phyloP scores from a whole-genome alignment of 2,888 invertebrate species.

The Morpho helenor region DNA sequence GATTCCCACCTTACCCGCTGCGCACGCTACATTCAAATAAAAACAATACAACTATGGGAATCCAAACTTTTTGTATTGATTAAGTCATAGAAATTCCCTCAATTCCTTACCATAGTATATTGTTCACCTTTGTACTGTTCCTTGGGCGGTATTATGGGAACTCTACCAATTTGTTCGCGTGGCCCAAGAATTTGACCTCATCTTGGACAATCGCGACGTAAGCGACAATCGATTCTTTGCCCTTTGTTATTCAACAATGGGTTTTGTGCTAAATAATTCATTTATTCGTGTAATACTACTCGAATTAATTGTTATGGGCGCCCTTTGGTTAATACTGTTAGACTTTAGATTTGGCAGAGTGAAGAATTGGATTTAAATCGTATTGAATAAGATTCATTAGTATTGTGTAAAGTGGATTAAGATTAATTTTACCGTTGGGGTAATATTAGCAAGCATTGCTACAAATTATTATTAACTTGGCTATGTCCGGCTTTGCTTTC shows the following conservation, averaged over 20 bases:
- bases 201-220: slow-evolving; percentile 37
- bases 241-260: slow-evolving; percentile 51
- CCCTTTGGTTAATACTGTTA: slow-evolving; percentile 29
- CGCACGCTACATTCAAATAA: slow-evolving; percentile 50
- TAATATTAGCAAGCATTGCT: neutral
- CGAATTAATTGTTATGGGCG: slow-evolving; percentile 62
- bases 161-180: slow-evolving; percentile 72
- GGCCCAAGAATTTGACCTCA: slow-evolving; percentile 55
- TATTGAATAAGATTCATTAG: slow-evolving; percentile 10
- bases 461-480: too few species aligned
- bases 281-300: slow-evolving; percentile 51
- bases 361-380: slow-evolving; percentile 17
- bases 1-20: slow-evolving; percentile 65
- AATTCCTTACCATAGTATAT: slow-evolving; percentile 50
- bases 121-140: slow-evolving; percentile 56
- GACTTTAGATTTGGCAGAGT: slow-evolving; percentile 12
- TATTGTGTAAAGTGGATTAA: slow-evolving; percentile 4
- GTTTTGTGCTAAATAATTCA: slow-evolving; percentile 65
- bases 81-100: slow-evolving; percentile 68
- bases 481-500: too few species aligned
- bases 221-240: slow-evolving; percentile 50
- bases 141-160: slow-evolving; percentile 73
- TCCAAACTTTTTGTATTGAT: slow-evolving; percentile 74
- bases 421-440: slow-evolving; percentile 1
- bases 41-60: slow-evolving; percentile 72